Base-by-base conservation (phyloP, 2,797 vertebrate species). In the Sebastes nivosus region DNA sequence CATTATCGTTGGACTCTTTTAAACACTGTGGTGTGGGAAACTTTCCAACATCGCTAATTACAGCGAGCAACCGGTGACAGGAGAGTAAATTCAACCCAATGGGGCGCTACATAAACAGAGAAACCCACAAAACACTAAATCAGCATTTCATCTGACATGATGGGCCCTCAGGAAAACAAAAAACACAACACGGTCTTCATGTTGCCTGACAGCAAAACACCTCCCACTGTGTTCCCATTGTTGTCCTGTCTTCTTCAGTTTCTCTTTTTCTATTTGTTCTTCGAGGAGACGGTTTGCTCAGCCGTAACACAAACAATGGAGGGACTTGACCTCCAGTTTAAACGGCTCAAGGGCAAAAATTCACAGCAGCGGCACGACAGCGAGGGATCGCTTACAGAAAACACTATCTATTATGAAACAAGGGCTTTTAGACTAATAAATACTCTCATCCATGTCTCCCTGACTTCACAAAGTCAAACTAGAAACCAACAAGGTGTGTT, bases 221-320 rank as follows among this genome's bases (percentile, higher is more conserved):
- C 78, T 72, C 88, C 77, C 20, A n/a, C 72, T 38, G 20, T 11
- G 76, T 65, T 27, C 66, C 77, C 67, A 73, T 82, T 90, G 87
- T 93, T 83, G 55, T 67, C 69, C 34, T n/a, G 71, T 74, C 86
- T 81, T 71, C 80, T 83, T 18, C 70, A 75, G 84, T 92, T 90
- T 90, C 86, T 54, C 27, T 57, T 75, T 66, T 66, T 22, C 11
- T 67, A 20, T 86, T 84, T 75, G 75, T 50, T 72, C 71, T 68
- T 80, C 64, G 38, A 82, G 77, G 75, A 73, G 71, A 75, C 24
- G 0, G 59, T 77, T 86, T 74, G 65, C 36, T 3, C 2, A 32
- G 63, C 61, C 32, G 12, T 1, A 3, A 77, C 14, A 29, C 38
- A 65, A 67, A 77, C 63, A 77, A 80, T 1, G 58, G 29, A 65